These are phyloP conservation scores for Luperina testacea DNA, from an alignment of 2,888 invertebrate genomes.

Conservation along the genomic window DNA sequence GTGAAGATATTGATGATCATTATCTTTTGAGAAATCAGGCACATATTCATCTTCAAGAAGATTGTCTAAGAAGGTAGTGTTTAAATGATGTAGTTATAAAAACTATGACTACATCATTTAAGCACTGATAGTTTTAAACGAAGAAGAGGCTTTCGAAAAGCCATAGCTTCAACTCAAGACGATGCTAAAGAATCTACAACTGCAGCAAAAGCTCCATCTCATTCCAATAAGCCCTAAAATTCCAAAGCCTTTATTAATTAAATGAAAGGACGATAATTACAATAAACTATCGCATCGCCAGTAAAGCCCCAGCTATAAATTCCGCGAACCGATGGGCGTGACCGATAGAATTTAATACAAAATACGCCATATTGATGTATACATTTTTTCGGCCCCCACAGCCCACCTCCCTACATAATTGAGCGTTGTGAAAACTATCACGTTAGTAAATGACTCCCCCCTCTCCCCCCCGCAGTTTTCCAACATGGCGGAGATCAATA, in stretches of 20 bases:
- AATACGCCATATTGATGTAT: slow-evolving; percentile 87
- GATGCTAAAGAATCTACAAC: background rate
- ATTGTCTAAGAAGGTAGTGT: background rate
- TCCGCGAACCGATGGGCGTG: slow-evolving; percentile 76
- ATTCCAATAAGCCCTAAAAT: slow-evolving; percentile 8
- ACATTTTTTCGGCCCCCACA: slow-evolving; percentile 81
- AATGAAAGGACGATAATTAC: slow-evolving; percentile 70
- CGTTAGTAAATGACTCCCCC: slow-evolving; percentile 86
- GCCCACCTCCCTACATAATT: slow-evolving; percentile 85
- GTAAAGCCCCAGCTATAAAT: slow-evolving; percentile 79
- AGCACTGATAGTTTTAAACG: too few species aligned
- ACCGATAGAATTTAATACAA: slow-evolving; percentile 88
- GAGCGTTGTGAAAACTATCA: slow-evolving; percentile 90
- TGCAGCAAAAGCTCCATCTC: slow-evolving; percentile 8
- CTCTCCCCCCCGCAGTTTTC: slow-evolving; percentile 82
- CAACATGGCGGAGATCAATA: slow-evolving; percentile 90
- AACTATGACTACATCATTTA: too few species aligned
- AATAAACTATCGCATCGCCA: slow-evolving; percentile 79
- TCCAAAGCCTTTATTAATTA: slow-evolving; percentile 47
- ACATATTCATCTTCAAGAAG: background rate
- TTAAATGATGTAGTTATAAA: background rate
- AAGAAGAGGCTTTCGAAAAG: background rate
- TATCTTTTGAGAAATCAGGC: background rate
- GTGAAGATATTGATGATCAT: background rate
- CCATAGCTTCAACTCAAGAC: background rate